Evolutionary conservation across 2,888 invertebrate genomes (phyloP).

Genomic region (Cheilosia soror): DNA sequence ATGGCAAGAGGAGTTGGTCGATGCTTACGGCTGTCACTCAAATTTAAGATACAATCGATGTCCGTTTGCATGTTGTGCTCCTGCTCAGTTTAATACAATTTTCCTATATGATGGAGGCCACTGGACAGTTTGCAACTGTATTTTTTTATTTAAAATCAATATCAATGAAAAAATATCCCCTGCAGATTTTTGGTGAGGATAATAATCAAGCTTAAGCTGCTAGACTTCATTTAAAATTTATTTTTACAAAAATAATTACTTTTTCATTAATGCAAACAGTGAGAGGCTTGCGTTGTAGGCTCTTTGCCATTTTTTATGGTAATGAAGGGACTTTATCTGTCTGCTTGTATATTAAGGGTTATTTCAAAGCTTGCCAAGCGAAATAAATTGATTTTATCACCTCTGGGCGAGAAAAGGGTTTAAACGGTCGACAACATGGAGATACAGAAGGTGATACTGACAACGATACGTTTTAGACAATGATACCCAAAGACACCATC

Average conservation of each 20-base stretch:
- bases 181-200: background rate
- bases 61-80: background rate
- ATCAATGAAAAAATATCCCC: background rate
- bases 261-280: background rate
- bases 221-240: background rate
- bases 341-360: background rate
- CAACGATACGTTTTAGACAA: background rate
- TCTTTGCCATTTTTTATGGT: too few species aligned
- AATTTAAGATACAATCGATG: conserved; percentile 1
- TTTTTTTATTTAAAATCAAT: background rate
- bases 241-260: conserved; percentile 1
- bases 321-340: conserved; percentile 7
- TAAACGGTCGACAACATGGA: background rate
- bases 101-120: background rate
- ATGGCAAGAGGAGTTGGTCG: too few species aligned
- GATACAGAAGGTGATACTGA: conserved; percentile 4
- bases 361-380: background rate
- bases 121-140: background rate
- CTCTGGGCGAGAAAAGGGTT: conserved; percentile 18
- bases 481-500: conserved; percentile 1
- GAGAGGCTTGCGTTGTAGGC: background rate
- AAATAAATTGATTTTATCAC: conserved; percentile 37
- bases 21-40: background rate
- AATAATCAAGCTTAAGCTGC: background rate
- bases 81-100: too few species aligned